These are phyloP conservation scores for Pristiophorus japonicus DNA, from an alignment of 2,113 vertebrate species.

Conservation along the genomic window DNA sequence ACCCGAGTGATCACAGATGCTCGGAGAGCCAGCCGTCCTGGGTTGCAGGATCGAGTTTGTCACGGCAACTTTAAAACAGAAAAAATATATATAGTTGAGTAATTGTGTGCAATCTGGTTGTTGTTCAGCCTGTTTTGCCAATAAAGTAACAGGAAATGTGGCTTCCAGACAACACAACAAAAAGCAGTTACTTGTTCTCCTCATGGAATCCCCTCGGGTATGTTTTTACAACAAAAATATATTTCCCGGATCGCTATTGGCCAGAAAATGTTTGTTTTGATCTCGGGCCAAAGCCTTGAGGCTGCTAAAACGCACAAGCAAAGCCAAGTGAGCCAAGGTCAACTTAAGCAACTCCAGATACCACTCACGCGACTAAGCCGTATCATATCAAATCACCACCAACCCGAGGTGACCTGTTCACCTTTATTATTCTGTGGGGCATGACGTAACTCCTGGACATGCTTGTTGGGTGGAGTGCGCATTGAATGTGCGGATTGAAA, in stretches of 20 bases:
- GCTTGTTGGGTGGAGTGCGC: neutral
- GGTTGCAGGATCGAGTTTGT: no score
- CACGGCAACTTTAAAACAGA: no score
- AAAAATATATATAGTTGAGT: neutral
- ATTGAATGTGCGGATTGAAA: neutral
- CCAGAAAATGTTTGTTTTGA: neutral
- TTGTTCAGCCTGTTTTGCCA: neutral
- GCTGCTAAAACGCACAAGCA: neutral
- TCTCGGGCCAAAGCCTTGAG: neutral
- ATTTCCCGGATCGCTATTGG: neutral
- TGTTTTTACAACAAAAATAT: neutral
- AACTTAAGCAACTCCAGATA: neutral
- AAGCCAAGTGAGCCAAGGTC: neutral
- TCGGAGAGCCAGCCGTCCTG: neutral
- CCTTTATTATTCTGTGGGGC: constrained; percentile 14
- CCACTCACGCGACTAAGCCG: neutral
- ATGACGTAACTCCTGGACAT: neutral
- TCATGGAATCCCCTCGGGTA: neutral
- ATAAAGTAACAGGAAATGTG: neutral
- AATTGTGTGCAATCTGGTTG: neutral
- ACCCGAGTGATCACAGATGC: no score
- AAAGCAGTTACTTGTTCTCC: neutral
- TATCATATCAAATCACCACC: neutral
- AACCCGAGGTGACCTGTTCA: neutral
- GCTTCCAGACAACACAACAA: neutral